Percentiles rank a stretch among this genome's conserved stretches.
Evolutionary conservation across 2,113 vertebrate species (phyloP).

Genomic region (Myiagra hebetior): DNA sequence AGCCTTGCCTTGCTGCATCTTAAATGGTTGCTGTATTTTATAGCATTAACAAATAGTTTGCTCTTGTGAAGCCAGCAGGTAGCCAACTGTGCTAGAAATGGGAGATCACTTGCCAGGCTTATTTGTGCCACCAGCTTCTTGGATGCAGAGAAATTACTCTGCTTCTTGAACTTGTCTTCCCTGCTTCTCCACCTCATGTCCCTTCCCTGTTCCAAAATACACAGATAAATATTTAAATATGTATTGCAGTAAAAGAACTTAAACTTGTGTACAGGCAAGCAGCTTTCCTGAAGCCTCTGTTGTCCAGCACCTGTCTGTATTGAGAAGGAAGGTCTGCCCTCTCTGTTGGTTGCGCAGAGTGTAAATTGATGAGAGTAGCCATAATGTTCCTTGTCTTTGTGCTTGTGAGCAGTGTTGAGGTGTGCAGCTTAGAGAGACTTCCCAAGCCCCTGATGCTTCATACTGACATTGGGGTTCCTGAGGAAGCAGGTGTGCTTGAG

Average conservation of each 20-base stretch:
- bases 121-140: constrained; percentile 38
- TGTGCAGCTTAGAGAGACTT: neutral
- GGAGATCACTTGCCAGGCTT: constrained; percentile 30
- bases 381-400: neutral
- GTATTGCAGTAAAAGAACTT: constrained; percentile 23
- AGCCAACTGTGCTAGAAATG: constrained; percentile 15
- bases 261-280: constrained; percentile 12
- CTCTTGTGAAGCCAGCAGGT: constrained; percentile 38
- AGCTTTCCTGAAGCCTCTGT: constrained; percentile 3
- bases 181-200: constrained; percentile 7
- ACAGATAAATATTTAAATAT: constrained; percentile 14
- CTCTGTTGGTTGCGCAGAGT: neutral
- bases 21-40: constrained; percentile 32
- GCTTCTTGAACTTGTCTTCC: constrained; percentile 41
- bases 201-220: constrained; percentile 11
- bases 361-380: neutral
- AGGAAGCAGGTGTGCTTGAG: neutral
- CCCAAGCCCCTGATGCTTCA: neutral
- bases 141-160: constrained; percentile 10
- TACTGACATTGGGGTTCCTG: neutral
- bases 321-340: neutral
- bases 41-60: constrained; percentile 25
- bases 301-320: neutral
- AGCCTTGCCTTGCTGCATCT: constrained; percentile 48
- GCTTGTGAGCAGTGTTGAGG: neutral